Percentiles rank a stretch among this genome's conserved stretches.
phyloP scores from a whole-genome alignment of 2,113 vertebrate species.

The Drymodes brunneopygia region DNA sequence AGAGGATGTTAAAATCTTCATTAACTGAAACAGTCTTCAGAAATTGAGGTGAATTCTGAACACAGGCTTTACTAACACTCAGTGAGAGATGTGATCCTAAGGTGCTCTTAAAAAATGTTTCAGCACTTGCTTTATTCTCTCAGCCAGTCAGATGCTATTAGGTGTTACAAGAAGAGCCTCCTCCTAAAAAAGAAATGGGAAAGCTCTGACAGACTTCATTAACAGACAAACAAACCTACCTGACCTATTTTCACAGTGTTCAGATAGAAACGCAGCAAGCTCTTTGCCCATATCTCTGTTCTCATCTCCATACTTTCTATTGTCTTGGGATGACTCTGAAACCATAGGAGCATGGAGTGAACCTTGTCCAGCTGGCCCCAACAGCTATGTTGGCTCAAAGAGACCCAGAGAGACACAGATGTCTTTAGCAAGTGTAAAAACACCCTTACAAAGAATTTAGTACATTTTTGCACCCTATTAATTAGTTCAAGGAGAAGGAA shows the following conservation, averaged over 20 bases:
- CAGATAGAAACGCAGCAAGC: not conserved
- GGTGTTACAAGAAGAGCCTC: not conserved
- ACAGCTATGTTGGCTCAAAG: not conserved
- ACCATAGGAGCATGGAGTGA: not conserved
- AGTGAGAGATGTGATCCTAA: not conserved
- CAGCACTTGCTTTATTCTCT: not conserved
- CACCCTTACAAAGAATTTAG: slow-evolving; percentile 34
- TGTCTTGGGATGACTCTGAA: slow-evolving; percentile 34
- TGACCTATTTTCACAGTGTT: slow-evolving; percentile 51
- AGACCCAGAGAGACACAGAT: not conserved
- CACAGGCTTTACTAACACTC: not conserved
- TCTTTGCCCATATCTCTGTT: slow-evolving; percentile 8
- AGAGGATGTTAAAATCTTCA: not conserved
- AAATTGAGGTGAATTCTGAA: not conserved
- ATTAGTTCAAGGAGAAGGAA: slow-evolving; percentile 10
- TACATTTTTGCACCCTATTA: not conserved
- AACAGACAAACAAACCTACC: not conserved
- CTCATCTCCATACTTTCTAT: slow-evolving; percentile 20
- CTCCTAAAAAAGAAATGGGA: not conserved
- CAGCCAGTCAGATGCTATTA: not conserved
- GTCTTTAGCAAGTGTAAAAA: not conserved
- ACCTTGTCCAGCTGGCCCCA: slow-evolving; percentile 32
- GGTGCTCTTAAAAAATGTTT: not conserved
- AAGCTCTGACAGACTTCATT: not conserved
- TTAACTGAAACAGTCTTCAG: not conserved